Evolutionary conservation across 2,888 invertebrate species (phyloP), one percentile per base, ranked within the genome.

Genomic region (Torymus texanus): DNA sequence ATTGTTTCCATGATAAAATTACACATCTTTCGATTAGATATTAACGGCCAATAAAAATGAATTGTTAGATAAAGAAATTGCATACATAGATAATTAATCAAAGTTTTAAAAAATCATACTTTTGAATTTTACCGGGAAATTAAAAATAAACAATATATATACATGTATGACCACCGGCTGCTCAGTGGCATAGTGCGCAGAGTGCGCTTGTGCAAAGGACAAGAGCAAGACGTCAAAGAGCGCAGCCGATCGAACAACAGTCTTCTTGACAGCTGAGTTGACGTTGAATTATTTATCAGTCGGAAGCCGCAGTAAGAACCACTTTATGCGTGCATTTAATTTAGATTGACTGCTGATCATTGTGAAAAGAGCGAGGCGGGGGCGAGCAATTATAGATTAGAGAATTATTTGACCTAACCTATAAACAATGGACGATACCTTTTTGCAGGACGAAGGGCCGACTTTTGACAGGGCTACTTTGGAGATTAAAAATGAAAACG

Each of bases 391-490:
- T 50, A 41, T 81, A 78, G 72, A 72, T 78, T 77, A 71, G 58
- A 81, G 65, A 70, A 71, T 55, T n/a, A 70, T 70, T 79, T 77
- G 41, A 79, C 58, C 66, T 79, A 81, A 79, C 79, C 81, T 77
- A 77, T 79, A 81, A 77, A 78, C 80, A 80, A 86, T 86, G 86
- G 87, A 86, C 58, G 86, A 86, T 75, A 84, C 84, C 50, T 84
- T 84, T 80, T 81, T 88, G 70, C 81, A 81, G 81, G 88, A 88
- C 51, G 88, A 88, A 59, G 87, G 84, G 14, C 86, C 84, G 59
- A 80, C 84, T 58, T 88, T 88, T 81, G 86, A 88, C 70, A 84
- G 81, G 18, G 85, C 87, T 29, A 88, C 86, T 5, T 76, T 88
- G 66, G 85, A 86, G 78, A 86, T 88, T 11, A 83, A 86, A 24